Percentiles rank a stretch among this genome's conserved stretches.
These are phyloP conservation scores for Protonemura montana DNA, from an alignment of 2,888 invertebrate genomes.

Conservation along the genomic window DNA sequence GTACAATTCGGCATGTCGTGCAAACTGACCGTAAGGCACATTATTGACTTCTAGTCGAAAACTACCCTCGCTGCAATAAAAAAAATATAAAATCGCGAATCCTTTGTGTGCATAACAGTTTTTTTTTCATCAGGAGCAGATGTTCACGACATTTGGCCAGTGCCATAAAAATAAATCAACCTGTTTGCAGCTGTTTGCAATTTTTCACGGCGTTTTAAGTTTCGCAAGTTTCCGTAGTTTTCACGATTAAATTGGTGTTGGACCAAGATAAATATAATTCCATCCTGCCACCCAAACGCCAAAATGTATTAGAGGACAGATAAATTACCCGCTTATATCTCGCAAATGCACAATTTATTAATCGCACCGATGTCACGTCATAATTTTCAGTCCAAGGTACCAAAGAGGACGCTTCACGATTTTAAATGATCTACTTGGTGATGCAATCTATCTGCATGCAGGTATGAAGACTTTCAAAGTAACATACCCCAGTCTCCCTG, in stretches of 20 bases:
- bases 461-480: no score
- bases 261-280: neutral
- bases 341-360: neutral
- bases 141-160: neutral
- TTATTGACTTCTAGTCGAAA: neutral
- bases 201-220: neutral
- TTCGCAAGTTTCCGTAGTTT: neutral
- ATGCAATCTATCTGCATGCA: no score
- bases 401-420: no score
- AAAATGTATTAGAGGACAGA: neutral
- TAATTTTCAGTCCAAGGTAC: no score
- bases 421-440: no score
- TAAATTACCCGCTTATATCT: neutral
- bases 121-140: neutral
- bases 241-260: neutral
- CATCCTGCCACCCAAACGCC: neutral
- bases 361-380: neutral
- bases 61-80: neutral
- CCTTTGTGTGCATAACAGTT: no score
- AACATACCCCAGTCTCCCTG: no score
- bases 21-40: neutral
- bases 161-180: slow-evolving; percentile 27
- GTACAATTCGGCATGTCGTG: neutral
- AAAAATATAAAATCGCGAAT: neutral
- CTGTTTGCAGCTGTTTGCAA: neutral